Conservation (phyloP, 2,888 invertebrate species). For the Seira musarum region DNA sequence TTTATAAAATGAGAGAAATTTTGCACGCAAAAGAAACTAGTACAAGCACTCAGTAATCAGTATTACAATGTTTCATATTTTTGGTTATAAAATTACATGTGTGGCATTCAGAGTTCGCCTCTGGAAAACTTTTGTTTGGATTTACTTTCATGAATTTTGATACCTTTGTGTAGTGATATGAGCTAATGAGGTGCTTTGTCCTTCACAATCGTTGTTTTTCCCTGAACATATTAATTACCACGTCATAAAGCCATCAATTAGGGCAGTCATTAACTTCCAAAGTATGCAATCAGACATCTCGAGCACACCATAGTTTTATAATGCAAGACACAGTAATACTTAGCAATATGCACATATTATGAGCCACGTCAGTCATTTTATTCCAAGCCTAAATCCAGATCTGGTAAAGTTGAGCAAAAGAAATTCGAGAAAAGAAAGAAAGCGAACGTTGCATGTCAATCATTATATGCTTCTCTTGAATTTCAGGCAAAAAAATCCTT, state of each 20-base stretch:
- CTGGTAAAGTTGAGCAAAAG: neutral
- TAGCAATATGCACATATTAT: neutral
- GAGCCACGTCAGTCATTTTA: too few relatives aligned
- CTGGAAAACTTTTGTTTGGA: slow-evolving; percentile 7
- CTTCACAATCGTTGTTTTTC: slow-evolving; percentile 13
- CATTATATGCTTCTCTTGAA: neutral
- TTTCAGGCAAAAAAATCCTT: neutral
- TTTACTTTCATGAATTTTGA: slow-evolving; percentile 3
- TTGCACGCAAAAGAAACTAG: too few relatives aligned
- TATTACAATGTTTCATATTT: too few relatives aligned
- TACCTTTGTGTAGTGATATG: neutral
- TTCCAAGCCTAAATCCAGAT: neutral
- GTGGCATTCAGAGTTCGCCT: neutral
- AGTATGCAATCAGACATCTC: slow-evolving; percentile 12
- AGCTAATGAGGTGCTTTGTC: slow-evolving; percentile 15
- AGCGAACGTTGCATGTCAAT: neutral
- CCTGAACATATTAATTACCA: slow-evolving; percentile 16
- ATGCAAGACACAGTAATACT: neutral
- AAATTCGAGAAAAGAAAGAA: neutral
- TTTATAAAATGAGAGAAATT: too few relatives aligned
- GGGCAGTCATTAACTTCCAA: slow-evolving; percentile 17
- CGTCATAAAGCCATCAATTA: slow-evolving; percentile 17
- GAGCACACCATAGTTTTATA: too few relatives aligned
- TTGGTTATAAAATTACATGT: too few relatives aligned
- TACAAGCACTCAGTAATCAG: too few relatives aligned